Evolutionary conservation across 2,797 vertebrate genomes (phyloP).

Genomic region (Merluccius polli): DNA sequence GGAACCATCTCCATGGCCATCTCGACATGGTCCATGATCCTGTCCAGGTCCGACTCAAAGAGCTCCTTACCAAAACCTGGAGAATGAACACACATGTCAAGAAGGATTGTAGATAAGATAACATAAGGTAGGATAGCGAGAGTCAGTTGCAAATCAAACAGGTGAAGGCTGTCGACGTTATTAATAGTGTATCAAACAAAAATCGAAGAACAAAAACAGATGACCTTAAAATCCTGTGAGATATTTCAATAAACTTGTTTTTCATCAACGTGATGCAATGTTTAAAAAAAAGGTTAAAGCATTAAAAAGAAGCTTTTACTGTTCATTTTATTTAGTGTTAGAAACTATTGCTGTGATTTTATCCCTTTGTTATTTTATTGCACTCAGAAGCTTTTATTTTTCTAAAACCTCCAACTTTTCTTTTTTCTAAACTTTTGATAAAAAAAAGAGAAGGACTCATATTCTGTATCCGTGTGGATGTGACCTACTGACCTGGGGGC

Average conservation of each 20-base stretch:
- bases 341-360: background rate
- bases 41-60: conserved; percentile 96
- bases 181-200: too few relatives aligned
- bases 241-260: background rate
- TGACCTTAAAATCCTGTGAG: background rate
- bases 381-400: background rate
- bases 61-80: conserved; percentile 96
- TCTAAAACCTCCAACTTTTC: too few relatives aligned
- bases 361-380: background rate
- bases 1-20: conserved; percentile 96
- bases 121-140: conserved; percentile 2
- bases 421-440: too few relatives aligned
- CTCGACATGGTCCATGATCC: conserved; percentile 92
- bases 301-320: background rate
- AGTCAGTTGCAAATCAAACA: background rate
- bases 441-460: background rate
- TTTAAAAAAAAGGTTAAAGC: background rate
- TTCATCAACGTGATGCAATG: background rate
- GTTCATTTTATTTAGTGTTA: too few relatives aligned
- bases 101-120: background rate
- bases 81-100: conserved; percentile 18
- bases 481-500: conserved; percentile 79
- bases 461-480: background rate
- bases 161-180: background rate
- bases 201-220: background rate